Conservation (phyloP, 92 coral and sea anemone genomes). For the Porites lobata region DNA sequence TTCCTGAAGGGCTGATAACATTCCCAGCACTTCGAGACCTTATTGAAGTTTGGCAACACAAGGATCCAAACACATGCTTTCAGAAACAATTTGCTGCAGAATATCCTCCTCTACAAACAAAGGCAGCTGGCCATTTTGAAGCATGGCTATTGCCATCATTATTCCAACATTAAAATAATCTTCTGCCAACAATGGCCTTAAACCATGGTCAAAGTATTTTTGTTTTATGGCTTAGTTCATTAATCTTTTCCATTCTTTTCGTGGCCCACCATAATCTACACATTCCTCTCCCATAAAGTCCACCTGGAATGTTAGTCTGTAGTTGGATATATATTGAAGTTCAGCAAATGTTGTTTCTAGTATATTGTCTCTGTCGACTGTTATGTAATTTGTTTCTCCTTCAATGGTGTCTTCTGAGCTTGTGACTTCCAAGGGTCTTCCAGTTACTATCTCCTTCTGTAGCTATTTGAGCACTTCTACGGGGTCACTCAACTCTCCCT, state of each 20-base stretch:
- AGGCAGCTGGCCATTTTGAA: constrained; percentile 75
- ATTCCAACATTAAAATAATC: constrained; percentile 61
- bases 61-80: constrained; percentile 43
- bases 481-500: constrained; percentile 3
- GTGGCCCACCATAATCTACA: constrained; percentile 72
- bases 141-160: constrained; percentile 67
- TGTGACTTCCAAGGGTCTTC: constrained; percentile 8
- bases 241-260: constrained; percentile 67
- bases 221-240: constrained; percentile 64
- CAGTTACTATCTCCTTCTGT: constrained; percentile 9
- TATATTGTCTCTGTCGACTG: constrained; percentile 61
- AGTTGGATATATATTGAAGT: constrained; percentile 53
- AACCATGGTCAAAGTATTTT: constrained; percentile 62
- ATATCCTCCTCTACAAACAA: constrained; percentile 49
- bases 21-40: constrained; percentile 69
- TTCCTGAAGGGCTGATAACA: constrained; percentile 68
- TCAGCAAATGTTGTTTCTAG: constrained; percentile 65
- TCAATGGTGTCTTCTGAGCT: constrained; percentile 1
- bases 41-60: constrained; percentile 60
- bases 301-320: constrained; percentile 61
- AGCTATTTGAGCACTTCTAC: constrained; percentile 25
- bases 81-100: constrained; percentile 56
- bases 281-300: constrained; percentile 81
- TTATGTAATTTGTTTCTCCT: constrained; percentile 60
- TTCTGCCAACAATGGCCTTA: constrained; percentile 45